A percentile compares a stretch with the other conserved stretches of the same genome.
phyloP scores from a whole-genome alignment of 2,113 vertebrate species.

The Pardalotus punctatus region DNA sequence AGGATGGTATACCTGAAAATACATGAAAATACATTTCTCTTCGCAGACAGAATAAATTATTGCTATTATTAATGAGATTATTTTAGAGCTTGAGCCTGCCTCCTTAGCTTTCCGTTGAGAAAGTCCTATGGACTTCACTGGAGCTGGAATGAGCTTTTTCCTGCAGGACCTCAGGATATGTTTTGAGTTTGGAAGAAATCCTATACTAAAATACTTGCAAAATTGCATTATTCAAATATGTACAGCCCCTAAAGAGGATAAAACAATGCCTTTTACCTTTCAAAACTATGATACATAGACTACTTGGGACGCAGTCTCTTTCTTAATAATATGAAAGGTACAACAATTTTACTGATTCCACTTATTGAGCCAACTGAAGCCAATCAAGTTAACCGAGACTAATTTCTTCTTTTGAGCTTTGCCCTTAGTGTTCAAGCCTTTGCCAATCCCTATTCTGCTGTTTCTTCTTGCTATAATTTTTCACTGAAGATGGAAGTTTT shows the following conservation, averaged over 20 bases:
- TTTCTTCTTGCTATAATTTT: background rate
- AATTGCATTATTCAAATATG: background rate
- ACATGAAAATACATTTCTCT: background rate
- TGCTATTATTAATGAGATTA: background rate
- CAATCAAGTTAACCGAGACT: background rate
- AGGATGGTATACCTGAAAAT: background rate
- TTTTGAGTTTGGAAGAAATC: background rate
- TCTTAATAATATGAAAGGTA: background rate
- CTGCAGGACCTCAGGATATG: background rate
- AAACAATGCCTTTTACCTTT: background rate
- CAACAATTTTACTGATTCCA: background rate
- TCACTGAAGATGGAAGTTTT: background rate
- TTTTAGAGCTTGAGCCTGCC: background rate
- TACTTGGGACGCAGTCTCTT: background rate
- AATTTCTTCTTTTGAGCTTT: background rate
- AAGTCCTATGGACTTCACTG: background rate
- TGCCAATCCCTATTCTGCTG: background rate
- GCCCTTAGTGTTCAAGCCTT: background rate
- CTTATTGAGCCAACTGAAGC: background rate
- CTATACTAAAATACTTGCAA: background rate
- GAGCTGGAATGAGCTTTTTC: background rate
- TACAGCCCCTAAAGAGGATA: background rate
- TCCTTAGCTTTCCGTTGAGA: background rate
- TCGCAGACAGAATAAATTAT: background rate
- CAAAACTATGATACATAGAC: background rate